Base-by-base conservation (phyloP, 2,797 vertebrate genomes). In the Scarus forsteni region DNA sequence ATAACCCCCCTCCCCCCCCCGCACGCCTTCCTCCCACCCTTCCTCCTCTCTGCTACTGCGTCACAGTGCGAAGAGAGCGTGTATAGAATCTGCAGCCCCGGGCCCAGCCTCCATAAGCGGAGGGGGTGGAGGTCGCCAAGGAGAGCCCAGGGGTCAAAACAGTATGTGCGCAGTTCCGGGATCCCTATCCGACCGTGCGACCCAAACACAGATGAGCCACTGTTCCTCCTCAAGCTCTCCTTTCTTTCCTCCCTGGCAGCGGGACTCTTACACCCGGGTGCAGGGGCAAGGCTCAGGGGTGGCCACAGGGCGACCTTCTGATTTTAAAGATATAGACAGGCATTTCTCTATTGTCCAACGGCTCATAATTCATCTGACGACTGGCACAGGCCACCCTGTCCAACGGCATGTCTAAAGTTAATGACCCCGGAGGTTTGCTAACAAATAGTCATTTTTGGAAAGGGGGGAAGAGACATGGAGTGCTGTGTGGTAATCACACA, bases 261-360 rank as follows among this genome's bases (percentile, higher is more conserved):
- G 39, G 80, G 56, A 69, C 72, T 80, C 74, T 79, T 72, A 16
- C 49, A 79, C 73, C 2, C 60, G 82, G 81, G 48, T 52, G 80
- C 63, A 75, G 75, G n/a, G 69, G 73, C 73, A 71, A 75, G 54
- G 80, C 86, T 75, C 80, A 64, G 83, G 85, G 86, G 81, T 80
- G 84, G 85, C 86, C 73, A 79, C 75, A 52, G 84, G 84, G 84
- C 70, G 88, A 94, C 91, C 90, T 88, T 79, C 86, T 91, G 93
- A 94, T 94, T 92, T 93, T 84, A 92, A 92, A 93, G 94, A 94
- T 95, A 94, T 89, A 88, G 90, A 88, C 86, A 79, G 74, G 82
- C 85, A 91, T 88, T 88, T 79, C 79, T 89, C 75, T 86, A 78
- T 87, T 82, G 88, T 90, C 66, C 50, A 75, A 83, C 67, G 72